Percentiles rank a stretch among this genome's conserved stretches.
Conservation (phyloP, 2,797 vertebrate genomes). For the Lates japonicus region DNA sequence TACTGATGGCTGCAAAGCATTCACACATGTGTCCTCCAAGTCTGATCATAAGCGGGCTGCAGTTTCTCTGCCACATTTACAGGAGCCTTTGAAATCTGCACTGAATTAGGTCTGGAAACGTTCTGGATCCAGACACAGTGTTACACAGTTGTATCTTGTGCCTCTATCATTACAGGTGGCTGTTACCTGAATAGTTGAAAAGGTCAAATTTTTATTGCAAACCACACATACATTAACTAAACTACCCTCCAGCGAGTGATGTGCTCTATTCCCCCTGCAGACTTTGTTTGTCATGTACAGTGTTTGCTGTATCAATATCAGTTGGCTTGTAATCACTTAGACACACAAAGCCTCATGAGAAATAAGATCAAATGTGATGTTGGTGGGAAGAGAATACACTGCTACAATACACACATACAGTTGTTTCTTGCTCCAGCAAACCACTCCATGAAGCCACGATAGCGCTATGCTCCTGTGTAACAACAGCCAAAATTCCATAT, state of each 20-base stretch:
- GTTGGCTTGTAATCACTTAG: background rate
- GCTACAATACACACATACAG: background rate
- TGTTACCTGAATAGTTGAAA: background rate
- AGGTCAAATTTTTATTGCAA: background rate
- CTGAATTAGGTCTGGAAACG: background rate
- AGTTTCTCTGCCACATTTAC: background rate
- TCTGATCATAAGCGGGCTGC: background rate
- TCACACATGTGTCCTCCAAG: background rate
- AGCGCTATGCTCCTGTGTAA: background rate
- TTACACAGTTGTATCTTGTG: background rate
- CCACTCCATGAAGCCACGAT: background rate
- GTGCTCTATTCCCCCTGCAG: background rate
- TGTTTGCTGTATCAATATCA: background rate
- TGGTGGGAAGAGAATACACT: background rate
- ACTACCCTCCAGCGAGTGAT: background rate
- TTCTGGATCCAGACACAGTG: background rate
- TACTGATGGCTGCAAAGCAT: background rate
- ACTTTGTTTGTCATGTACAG: constrained; percentile 4
- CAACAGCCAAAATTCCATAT: background rate
- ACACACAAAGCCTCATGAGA: background rate
- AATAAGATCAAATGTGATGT: no score
- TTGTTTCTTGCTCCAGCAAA: background rate
- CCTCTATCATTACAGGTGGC: background rate
- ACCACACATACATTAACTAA: background rate
- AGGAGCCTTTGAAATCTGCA: background rate